Evolutionary conservation across 2,797 vertebrate genomes (phyloP), one percentile per base, ranked within the genome.

Genomic region (Phalanger gymnotis): DNA sequence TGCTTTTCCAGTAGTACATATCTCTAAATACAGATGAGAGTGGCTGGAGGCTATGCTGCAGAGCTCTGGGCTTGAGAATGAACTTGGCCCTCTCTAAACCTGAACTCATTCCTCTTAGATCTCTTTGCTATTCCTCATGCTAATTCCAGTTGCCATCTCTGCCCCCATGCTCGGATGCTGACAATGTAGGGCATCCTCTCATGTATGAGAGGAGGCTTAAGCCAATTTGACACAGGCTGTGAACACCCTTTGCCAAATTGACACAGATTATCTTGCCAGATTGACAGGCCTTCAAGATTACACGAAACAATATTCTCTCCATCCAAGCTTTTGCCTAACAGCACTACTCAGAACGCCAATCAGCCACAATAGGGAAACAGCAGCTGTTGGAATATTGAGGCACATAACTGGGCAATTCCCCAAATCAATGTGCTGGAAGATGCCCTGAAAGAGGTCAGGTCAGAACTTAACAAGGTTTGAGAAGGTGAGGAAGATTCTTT

Each of bases 1-100:
- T 28, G 10, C 66, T 87, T 51, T 87, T 87, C 34, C 5, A 22
- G 54, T 55, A 22, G 19, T 13, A 16, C 2, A 0, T 27, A 40
- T 73, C n/a, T 91, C 40, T 40, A 10, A 47, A 13, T 19, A 22
- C 90, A 54, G 0, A 1, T 11, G 34, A 51, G 6, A 93, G 1
- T 3, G 2, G 6, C 27, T 28, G 0, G 4, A 10, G 12, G 54
- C 0, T 1, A 3, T 53, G n/a, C 10, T 54, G 11, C 3, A n/a
- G 81, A 81, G 30, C 30, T 93, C 73, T 16, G 0, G 27, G 30
- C 0, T 1, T 12, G 4, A 34, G 4, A 2, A 0, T 55, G n/a
- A 12, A 16, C 28, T 87, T 66, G 52, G 10, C 47, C n/a, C 30
- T 1, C 51, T n/a, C 53, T 12, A 31, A 1, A 22, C 5, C 0